A percentile compares a stretch with the other conserved stretches of the same genome.
These are phyloP conservation scores for Aphodius sticticus DNA, from an alignment of 2,888 invertebrate genomes.

Conservation along the genomic window DNA sequence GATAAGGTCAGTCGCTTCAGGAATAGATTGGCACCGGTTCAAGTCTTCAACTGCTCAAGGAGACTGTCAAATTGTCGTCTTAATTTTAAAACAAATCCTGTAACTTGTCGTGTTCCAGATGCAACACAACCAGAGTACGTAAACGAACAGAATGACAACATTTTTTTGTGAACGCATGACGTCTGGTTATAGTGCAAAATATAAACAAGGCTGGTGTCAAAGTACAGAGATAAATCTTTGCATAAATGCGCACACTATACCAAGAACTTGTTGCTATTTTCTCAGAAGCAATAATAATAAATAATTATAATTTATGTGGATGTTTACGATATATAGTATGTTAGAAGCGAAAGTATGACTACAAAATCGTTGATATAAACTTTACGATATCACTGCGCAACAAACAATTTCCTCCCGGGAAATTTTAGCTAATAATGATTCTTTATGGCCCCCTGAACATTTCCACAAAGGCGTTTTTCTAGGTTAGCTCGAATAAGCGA, in stretches of 20 bases:
- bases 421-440: too few species aligned
- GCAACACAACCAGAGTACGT: not conserved
- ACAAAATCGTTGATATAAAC: too few species aligned
- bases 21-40: not conserved
- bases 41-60: not conserved
- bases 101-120: not conserved
- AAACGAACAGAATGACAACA: not conserved
- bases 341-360: too few species aligned
- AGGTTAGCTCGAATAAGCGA: too few species aligned
- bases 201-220: not conserved
- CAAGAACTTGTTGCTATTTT: not conserved
- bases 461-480: too few species aligned
- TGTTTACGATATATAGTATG: not conserved
- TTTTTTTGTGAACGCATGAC: not conserved
- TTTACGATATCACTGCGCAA: too few species aligned
- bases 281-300: not conserved
- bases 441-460: too few species aligned
- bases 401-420: too few species aligned
- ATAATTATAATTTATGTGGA: not conserved
- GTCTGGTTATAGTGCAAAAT: not conserved
- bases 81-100: not conserved
- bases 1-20: not conserved
- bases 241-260: not conserved
- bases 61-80: slow-evolving; percentile 4
- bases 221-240: not conserved